Conservation (phyloP, 2,797 vertebrate genomes). For the Lepilemur septentrionalis region DNA sequence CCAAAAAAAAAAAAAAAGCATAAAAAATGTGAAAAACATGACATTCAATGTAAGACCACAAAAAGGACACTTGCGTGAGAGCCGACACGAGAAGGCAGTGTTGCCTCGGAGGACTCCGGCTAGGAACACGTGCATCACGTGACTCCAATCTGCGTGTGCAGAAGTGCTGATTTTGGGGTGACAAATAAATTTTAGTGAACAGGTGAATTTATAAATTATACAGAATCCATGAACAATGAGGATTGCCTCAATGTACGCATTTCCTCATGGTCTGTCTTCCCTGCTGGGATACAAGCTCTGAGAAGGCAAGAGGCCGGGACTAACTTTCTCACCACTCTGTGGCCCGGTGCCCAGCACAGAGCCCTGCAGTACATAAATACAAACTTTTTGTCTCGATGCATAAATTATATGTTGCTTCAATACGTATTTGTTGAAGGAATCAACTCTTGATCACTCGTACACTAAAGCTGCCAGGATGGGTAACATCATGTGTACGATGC, state of each 20-base stretch:
- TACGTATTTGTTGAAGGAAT: neutral
- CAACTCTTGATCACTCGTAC: neutral
- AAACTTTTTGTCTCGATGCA: neutral
- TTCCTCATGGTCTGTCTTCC: neutral
- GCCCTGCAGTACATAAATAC: neutral
- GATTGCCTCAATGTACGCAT: rapidly evolving
- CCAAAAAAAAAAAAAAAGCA: neutral
- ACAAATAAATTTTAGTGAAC: neutral
- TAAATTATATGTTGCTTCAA: neutral
- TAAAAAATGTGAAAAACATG: neutral
- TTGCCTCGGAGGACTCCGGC: neutral
- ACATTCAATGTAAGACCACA: neutral
- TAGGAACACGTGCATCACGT: rapidly evolving
- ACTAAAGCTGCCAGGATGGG: neutral
- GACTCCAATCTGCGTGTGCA: neutral
- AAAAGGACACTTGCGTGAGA: neutral
- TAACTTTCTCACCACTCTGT: neutral
- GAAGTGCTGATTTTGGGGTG: neutral
- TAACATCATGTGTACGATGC: neutral
- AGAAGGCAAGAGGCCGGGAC: neutral
- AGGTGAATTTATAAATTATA: neutral
- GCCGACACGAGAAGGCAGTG: rapidly evolving
- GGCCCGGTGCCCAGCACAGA: neutral
- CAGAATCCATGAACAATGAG: neutral
- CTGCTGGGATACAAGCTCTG: neutral